Conservation (phyloP, 2,797 vertebrate species). For the Tiaroga cobitis region DNA sequence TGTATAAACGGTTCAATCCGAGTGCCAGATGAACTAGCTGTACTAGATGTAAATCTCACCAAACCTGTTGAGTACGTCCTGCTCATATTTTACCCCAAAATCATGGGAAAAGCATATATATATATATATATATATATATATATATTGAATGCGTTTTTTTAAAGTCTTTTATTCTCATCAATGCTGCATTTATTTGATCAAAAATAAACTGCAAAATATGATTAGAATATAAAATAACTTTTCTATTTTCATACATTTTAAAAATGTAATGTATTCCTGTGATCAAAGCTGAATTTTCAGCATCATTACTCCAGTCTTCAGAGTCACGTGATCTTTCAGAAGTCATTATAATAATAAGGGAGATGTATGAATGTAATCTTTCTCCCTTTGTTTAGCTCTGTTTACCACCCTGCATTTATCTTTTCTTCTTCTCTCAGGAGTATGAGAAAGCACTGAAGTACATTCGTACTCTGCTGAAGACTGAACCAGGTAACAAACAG, state of each 20-base stretch:
- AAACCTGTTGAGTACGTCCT: neutral
- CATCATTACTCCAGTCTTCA: neutral
- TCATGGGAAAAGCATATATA: neutral
- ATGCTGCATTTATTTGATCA: neutral
- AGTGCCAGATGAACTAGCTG: neutral
- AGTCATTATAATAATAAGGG: neutral
- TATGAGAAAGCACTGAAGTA: constrained; percentile 90
- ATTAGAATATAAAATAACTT: too few species aligned
- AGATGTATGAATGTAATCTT: neutral
- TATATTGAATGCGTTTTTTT: neutral
- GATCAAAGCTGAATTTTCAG: neutral
- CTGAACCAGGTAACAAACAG: constrained; percentile 90
- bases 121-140: too few species aligned
- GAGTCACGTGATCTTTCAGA: neutral
- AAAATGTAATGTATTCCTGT: neutral
- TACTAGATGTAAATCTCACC: neutral
- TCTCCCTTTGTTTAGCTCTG: neutral
- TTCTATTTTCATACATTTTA: neutral
- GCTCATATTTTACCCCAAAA: neutral
- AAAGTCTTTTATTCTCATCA: neutral
- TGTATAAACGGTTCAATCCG: neutral
- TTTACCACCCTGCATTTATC: neutral
- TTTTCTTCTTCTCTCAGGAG: constrained; percentile 72
- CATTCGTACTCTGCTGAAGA: constrained; percentile 83
- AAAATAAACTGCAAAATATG: neutral